Conservation (phyloP, 64 coral and sea anemone species). For the Actinia tenebrosa region DNA sequence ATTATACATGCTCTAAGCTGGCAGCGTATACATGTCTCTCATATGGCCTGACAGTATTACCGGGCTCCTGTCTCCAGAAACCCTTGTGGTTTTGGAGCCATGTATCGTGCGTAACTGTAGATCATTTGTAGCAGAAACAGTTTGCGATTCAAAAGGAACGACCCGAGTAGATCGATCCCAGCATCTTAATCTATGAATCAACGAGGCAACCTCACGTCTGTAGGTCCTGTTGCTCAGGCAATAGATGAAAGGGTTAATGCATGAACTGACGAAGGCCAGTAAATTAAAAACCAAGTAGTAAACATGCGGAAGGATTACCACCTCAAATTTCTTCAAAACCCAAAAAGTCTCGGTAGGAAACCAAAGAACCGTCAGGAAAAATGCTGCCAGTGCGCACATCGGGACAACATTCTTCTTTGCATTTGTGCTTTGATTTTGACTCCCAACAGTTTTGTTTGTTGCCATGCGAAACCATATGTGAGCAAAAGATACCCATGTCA, state of each 20-base stretch:
- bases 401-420: constrained; percentile 16
- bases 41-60: not conserved
- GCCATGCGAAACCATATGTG: constrained; percentile 37
- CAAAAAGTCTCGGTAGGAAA: constrained; percentile 48
- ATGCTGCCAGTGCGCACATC: constrained; percentile 40
- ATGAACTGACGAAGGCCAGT: constrained; percentile 21
- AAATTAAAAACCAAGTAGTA: constrained; percentile 11
- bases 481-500: constrained; percentile 41
- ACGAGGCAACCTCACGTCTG: not conserved
- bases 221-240: constrained; percentile 20
- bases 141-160: not conserved
- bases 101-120: not conserved
- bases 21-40: not conserved
- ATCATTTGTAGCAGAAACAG: not conserved
- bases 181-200: not conserved
- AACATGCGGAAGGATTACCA: constrained; percentile 12
- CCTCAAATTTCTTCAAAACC: constrained; percentile 20
- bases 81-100: not conserved
- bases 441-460: not conserved
- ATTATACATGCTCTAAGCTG: not conserved
- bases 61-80: not conserved
- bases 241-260: constrained; percentile 27
- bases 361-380: constrained; percentile 40
- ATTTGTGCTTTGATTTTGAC: not conserved
- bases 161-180: not conserved